phyloP scores from a whole-genome alignment of 2,797 vertebrate genomes.

The Trachurus trachurus region DNA sequence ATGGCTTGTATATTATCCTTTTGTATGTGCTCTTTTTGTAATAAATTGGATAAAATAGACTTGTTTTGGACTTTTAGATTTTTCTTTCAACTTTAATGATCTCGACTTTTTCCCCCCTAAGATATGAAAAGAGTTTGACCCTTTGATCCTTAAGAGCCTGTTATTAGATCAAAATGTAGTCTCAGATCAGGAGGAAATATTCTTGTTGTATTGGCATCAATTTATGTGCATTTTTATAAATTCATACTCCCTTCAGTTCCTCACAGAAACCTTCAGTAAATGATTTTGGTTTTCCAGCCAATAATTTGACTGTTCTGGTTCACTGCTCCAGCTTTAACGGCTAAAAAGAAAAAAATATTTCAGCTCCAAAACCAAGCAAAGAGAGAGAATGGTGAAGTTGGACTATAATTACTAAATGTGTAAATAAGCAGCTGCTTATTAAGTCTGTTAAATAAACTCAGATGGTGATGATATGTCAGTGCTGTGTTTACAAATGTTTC shows the following conservation, averaged over 20 bases:
- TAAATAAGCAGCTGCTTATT: neutral
- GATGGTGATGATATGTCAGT: neutral
- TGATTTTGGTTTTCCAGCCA: neutral
- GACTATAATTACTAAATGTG: neutral
- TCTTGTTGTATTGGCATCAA: neutral
- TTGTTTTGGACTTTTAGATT: constrained; percentile 13
- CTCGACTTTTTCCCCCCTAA: neutral
- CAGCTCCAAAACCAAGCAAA: neutral
- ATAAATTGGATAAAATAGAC: constrained; percentile 85
- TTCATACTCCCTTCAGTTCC: neutral
- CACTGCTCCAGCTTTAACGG: neutral
- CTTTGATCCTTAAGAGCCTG: neutral
- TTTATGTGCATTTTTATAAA: neutral
- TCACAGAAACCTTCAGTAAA: neutral
- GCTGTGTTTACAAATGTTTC: neutral
- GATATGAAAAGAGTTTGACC: neutral
- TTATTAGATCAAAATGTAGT: neutral
- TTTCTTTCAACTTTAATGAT: neutral
- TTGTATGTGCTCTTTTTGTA: constrained; percentile 92
- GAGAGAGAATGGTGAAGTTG: neutral
- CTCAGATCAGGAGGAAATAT: neutral
- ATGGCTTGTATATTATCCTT: constrained; percentile 91
- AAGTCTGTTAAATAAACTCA: neutral
- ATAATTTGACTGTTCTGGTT: neutral
- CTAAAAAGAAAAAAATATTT: neutral